Evolutionary conservation across 2,113 vertebrate species (phyloP).

Genomic region (Calidris pygmaea): DNA sequence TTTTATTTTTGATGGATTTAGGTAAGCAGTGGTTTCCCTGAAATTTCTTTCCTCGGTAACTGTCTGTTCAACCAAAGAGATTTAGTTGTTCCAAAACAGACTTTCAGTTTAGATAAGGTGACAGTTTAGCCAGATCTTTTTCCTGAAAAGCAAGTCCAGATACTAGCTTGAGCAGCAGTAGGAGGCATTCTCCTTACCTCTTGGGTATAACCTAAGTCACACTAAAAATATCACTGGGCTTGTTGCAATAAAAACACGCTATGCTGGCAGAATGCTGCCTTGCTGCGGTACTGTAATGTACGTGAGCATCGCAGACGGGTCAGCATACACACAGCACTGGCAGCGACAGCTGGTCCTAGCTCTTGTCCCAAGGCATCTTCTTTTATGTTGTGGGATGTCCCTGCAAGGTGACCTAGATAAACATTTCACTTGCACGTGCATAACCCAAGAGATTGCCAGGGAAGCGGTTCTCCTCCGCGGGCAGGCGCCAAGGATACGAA

Average conservation of each 20-base stretch:
- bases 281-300: accelerated
- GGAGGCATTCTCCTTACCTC: neutral
- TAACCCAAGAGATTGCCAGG: neutral
- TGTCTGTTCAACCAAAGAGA: neutral
- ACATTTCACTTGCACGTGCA: accelerated
- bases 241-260: accelerated
- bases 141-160: neutral
- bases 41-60: neutral
- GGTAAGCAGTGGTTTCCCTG: neutral
- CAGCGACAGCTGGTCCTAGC: neutral
- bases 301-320: accelerated
- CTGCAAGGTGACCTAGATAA: neutral
- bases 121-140: neutral
- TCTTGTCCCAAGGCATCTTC: neutral
- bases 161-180: neutral
- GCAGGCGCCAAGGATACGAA: conserved; percentile 93
- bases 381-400: neutral
- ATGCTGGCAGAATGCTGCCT: neutral
- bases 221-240: neutral
- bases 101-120: neutral
- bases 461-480: accelerated
- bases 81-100: neutral
- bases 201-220: accelerated
- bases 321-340: neutral
- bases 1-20: accelerated